Evolutionary conservation across 37 sponge, comb jelly and placozoan species (phyloP), one percentile per base, ranked within the genome.

Genomic region (Crambe crambe): DNA sequence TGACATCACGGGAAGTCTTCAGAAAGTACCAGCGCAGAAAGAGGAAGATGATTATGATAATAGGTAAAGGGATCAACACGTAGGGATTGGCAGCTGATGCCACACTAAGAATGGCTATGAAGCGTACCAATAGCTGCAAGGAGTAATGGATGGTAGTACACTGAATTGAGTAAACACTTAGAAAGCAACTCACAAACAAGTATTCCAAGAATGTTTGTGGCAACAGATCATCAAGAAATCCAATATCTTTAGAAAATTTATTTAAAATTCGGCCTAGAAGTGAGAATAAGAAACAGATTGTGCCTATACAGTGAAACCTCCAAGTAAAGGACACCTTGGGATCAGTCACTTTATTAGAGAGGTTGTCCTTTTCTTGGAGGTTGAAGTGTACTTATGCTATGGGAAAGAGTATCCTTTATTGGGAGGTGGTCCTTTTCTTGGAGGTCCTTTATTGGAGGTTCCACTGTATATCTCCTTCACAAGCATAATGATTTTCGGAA

Each of bases 221-320:
- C 17, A 94, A 40, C 30, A 85, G 41, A 61, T 87, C 88, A 64
- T 94, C 94, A 31, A 94, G 66, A 44, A 89, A 81, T 2, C 88
- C 85, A 59, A 90, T 37, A 56, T 94, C 94, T 56, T 94, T 93
- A 8, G 94, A 86, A 59, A 94, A 94, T 3, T 88, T 37, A 58
- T 94, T 94, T 56, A 89, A 78, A 32, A 94, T 74, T 36, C 85
- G 80, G 34, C 94, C 79, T 79, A 36, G 0, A 76, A 42, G 42
- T 35, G 42, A 9, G 18, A 21, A 71, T 10, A 68, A 18, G n/a
- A n/a, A n/a, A n/a, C n/a, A n/a, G n/a, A n/a, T n/a, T n/a, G n/a
- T n/a, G n/a, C n/a, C n/a, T n/a, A n/a, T n/a, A n/a, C n/a, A n/a
- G n/a, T n/a, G n/a, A n/a, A n/a, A n/a, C n/a, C n/a, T n/a, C n/a